Base-by-base conservation (phyloP, 2,888 invertebrate species). In the Melitaea athalia region DNA sequence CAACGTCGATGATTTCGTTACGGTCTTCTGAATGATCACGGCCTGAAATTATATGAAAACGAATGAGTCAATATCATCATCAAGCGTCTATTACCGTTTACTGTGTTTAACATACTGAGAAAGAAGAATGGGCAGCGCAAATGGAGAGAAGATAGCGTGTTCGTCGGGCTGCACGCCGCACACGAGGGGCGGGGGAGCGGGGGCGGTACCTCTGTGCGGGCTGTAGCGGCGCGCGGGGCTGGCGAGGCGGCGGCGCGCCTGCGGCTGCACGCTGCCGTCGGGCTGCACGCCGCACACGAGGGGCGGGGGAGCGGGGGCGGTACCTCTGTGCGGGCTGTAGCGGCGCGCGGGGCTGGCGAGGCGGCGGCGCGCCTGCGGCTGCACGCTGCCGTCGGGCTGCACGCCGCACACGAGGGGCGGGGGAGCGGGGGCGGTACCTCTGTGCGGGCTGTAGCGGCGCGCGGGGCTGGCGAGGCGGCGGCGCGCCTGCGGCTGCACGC, bases 361-460 rank as follows among this genome's bases (percentile, higher is more conserved):
- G 49, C 96, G 94, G 69, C 96, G 94, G 4, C 96, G 91, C 0
- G 93, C 93, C 24, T 86, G 85, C 64, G 96, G 93, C 62, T 94
- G 95, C 50, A 97, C 95, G 55, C 94, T 93, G 11, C 97, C 97
- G 86, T 97, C 97, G 69, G 96, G 93, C 74, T 98, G 97, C 78
- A 98, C 95, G 47, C 98, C 98, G 68, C 98, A 97, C 73, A 98
- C 97, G 49, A 98, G 94, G 3, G 97, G 94, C 64, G 98, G 91
- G 24, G 24, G 24, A 24, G 24, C 24, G 24, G 24, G 24, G 24
- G 24, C 3, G 15, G 14, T 7, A 85, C 85, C 85, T 85, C 96
- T 93, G 10, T 95, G 95, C 33, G 97, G 97, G 85, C 97, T 96
- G 89, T 96, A 97, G 70, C 96, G 90, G 64, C 97, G 89, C 0